Evolutionary conservation across 2,113 vertebrate species (phyloP).

Genomic region (Pitta sordida): DNA sequence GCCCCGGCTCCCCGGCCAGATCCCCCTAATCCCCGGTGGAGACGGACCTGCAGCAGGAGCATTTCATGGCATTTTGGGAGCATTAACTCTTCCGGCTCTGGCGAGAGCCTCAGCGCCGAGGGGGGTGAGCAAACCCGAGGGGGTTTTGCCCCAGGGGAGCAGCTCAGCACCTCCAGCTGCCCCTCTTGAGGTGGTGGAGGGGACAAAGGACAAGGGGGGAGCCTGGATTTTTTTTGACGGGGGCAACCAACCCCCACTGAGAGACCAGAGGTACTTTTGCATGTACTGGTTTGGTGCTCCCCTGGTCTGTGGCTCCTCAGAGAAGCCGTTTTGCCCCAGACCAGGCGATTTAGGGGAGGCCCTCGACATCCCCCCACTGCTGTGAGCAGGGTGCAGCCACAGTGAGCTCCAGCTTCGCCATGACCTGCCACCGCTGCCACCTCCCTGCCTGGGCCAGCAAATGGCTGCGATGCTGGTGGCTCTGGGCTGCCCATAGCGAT

Average conservation of each 20-base stretch:
- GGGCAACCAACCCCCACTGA: accelerated
- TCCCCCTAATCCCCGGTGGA: conserved; percentile 20
- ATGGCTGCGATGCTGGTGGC: accelerated
- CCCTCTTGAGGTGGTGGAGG: background rate
- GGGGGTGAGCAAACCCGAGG: background rate
- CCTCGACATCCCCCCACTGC: accelerated
- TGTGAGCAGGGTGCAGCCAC: background rate
- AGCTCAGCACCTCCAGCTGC: background rate
- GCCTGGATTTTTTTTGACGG: accelerated
- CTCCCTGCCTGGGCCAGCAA: accelerated
- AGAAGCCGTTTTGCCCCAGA: background rate
- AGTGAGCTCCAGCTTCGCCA: accelerated
- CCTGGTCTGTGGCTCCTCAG: accelerated
- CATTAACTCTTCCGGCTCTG: conserved; percentile 2
- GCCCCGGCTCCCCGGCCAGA: background rate
- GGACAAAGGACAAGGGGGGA: accelerated
- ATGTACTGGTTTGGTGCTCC: background rate
- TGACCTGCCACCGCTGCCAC: accelerated
- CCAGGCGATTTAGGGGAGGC: accelerated
- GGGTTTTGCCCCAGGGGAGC: background rate
- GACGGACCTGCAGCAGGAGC: conserved; percentile 46
- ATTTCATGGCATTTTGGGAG: background rate
- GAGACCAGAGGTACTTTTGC: accelerated
- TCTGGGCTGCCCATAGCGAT: accelerated
- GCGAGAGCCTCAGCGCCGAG: background rate